Evolutionary conservation across 2,797 vertebrate species (phyloP).

Genomic region (Melanotaenia boesemani): DNA sequence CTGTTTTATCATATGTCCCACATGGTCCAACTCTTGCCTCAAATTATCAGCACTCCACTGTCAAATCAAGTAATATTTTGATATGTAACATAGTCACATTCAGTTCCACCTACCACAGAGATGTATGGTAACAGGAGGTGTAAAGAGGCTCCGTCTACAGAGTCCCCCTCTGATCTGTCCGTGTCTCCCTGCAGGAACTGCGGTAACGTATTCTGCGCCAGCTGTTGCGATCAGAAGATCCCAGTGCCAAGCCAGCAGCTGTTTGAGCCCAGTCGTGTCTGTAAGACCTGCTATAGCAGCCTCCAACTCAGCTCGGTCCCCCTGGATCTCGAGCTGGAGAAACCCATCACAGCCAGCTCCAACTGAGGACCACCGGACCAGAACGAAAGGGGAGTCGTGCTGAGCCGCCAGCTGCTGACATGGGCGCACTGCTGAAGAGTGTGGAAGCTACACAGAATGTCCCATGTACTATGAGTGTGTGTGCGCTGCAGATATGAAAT

Average conservation of each 20-base stretch:
- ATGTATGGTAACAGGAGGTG: conserved; percentile 28
- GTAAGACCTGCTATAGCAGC: conserved; percentile 92
- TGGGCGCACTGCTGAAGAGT: conserved; percentile 46
- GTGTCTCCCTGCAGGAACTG: conserved; percentile 89
- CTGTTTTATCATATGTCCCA: conserved; percentile 25
- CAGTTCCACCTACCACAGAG: conserved; percentile 3
- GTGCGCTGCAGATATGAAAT: conserved; percentile 44
- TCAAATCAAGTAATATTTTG: not conserved
- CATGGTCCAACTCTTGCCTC: not conserved
- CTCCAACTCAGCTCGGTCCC: conserved; percentile 85
- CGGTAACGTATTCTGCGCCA: conserved; percentile 98
- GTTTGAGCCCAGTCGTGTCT: conserved; percentile 95
- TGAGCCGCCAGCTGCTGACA: conserved; percentile 31
- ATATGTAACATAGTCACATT: not conserved
- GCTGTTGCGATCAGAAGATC: conserved; percentile 98
- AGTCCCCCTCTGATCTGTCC: conserved; percentile 26
- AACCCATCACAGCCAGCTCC: conserved; percentile 92
- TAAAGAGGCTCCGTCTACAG: conserved; percentile 3
- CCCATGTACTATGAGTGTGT: conserved; percentile 51
- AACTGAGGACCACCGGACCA: conserved; percentile 80
- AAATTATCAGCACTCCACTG: not conserved
- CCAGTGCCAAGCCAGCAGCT: conserved; percentile 98
- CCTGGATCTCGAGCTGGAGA: conserved; percentile 92
- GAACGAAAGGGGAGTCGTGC: conserved; percentile 12
- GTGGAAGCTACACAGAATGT: conserved; percentile 64